Percentiles rank a stretch among this genome's conserved stretches.
phyloP scores from a whole-genome alignment of 2,113 vertebrate species.

The Phasianus colchicus region DNA sequence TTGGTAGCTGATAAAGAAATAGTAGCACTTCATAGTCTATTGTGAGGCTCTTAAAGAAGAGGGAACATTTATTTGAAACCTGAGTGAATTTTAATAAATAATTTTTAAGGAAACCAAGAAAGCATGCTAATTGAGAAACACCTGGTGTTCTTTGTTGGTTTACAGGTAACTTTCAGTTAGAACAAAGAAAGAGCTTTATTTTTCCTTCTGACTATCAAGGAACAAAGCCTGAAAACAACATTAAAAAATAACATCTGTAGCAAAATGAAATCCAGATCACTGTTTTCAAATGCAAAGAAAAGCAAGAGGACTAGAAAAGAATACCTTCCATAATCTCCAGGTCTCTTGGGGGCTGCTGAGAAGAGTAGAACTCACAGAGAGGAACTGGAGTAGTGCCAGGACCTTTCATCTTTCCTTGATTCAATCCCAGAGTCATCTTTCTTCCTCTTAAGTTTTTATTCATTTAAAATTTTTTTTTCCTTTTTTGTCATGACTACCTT shows the following conservation, averaged over 20 bases:
- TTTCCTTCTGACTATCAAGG: neutral
- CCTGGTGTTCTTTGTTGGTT: neutral
- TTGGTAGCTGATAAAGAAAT: neutral
- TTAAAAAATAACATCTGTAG: neutral
- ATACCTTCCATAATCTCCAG: neutral
- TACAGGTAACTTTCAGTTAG: neutral
- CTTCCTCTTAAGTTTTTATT: neutral
- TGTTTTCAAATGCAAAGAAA: neutral
- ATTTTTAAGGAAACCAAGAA: neutral
- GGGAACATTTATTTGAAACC: neutral
- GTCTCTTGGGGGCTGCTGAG: neutral
- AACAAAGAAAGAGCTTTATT: neutral
- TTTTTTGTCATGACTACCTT: neutral
- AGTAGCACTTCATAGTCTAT: rapidly evolving
- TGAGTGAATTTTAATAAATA: neutral
- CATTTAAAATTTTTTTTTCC: neutral
- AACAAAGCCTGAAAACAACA: neutral
- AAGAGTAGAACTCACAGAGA: neutral
- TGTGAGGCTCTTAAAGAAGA: neutral
- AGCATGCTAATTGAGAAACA: neutral
- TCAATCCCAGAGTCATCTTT: neutral
- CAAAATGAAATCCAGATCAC: neutral
- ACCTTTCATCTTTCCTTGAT: neutral
- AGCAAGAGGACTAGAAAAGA: neutral
- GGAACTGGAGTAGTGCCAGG: neutral